A percentile compares a stretch with the other conserved stretches of the same genome.
These are phyloP conservation scores for Camponotus vicinus DNA, from an alignment of 1,140 invertebrate genomes.

Conservation along the genomic window DNA sequence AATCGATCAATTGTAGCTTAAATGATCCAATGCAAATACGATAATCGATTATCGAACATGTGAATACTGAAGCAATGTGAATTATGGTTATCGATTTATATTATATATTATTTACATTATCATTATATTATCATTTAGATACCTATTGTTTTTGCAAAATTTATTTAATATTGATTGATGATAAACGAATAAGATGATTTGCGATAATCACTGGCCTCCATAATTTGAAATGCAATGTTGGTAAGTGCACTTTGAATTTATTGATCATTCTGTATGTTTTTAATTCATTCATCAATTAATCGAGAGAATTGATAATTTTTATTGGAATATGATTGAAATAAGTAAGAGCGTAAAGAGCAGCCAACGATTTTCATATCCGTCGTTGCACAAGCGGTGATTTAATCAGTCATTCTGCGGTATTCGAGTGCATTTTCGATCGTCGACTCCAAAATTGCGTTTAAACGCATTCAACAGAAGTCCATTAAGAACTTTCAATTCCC, in stretches of 20 bases:
- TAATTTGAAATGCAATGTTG: constrained; percentile 19
- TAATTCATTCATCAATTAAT: constrained; percentile 39
- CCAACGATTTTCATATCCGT: background rate
- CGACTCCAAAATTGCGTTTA: constrained; percentile 42
- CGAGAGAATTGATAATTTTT: background rate
- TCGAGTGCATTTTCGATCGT: constrained; percentile 28
- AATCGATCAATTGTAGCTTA: background rate
- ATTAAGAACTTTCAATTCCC: constrained; percentile 59
- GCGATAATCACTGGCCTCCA: background rate
- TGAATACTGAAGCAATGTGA: background rate
- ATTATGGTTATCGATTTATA: background rate
- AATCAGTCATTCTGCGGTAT: constrained; percentile 33
- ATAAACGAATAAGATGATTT: constrained; percentile 28
- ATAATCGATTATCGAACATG: constrained; percentile 1
- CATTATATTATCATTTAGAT: background rate
- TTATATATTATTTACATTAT: background rate
- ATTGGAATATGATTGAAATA: constrained; percentile 1
- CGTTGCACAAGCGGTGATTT: constrained; percentile 21
- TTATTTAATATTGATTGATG: background rate
- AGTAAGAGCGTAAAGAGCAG: background rate
- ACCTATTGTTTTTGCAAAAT: no score
- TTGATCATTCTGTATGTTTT: background rate
- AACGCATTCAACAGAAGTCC: constrained; percentile 56
- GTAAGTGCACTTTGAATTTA: constrained; percentile 2
- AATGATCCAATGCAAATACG: background rate